A percentile compares a stretch with the other conserved stretches of the same genome.
Evolutionary conservation across 2,797 vertebrate species (phyloP).

Genomic region (Salmo trutta): DNA sequence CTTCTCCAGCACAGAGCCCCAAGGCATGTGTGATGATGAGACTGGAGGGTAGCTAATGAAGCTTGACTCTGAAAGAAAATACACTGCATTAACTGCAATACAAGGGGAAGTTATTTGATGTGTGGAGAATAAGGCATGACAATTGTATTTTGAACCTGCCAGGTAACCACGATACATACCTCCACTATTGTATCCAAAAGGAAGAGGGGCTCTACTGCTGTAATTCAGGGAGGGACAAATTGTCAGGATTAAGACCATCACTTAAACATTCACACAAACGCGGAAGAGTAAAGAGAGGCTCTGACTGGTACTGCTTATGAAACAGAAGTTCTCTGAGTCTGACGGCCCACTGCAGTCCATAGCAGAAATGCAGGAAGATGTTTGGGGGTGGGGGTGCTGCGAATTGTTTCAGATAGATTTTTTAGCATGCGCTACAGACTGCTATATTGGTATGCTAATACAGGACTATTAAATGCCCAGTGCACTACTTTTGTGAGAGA

Average conservation of each 20-base stretch:
- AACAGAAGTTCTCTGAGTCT: too few species aligned
- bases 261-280: too few species aligned
- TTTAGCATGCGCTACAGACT: too few species aligned
- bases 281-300: too few species aligned
- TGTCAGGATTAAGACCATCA: slow-evolving; percentile 21
- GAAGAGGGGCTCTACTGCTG: slow-evolving; percentile 67
- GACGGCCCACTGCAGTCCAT: too few species aligned
- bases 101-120: background rate
- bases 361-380: too few species aligned
- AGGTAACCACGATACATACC: slow-evolving; percentile 50
- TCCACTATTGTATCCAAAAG: slow-evolving; percentile 68
- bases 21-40: slow-evolving; percentile 65
- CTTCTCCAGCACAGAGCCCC: slow-evolving; percentile 67
- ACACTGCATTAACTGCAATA: background rate
- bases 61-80: slow-evolving; percentile 59
- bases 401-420: too few species aligned
- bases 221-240: slow-evolving; percentile 68
- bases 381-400: too few species aligned
- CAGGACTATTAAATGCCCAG: too few species aligned
- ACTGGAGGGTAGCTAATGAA: slow-evolving; percentile 71
- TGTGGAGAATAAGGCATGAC: background rate
- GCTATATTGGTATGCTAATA: too few species aligned
- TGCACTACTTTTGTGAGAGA: too few species aligned
- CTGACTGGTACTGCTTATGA: too few species aligned
- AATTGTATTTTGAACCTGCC: background rate